Evolutionary conservation across 2,797 vertebrate genomes (phyloP), one percentile per base, ranked within the genome.

Genomic region (Schizopygopsis pylzovi): DNA sequence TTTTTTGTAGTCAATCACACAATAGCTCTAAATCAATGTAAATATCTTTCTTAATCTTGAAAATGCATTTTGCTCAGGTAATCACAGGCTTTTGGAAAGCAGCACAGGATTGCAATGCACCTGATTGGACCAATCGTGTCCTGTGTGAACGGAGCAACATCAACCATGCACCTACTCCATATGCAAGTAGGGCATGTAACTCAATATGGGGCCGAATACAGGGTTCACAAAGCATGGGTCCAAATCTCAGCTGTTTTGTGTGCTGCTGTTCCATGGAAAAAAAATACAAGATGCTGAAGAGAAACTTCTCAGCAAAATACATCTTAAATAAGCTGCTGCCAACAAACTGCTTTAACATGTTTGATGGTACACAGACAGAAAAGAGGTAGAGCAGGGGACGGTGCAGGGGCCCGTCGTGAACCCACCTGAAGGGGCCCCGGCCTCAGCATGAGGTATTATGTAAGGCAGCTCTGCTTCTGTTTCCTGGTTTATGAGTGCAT

Each of bases 391-490:
- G 25, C 61, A 65, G 25, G 15, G 15, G 25, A 6, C 28, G 1
- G 49, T 15, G 9, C 20, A 1, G 45, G 0, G 52, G 12, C 47
- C 83, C 0, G 79, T 93, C 3, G 0, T 15, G 83, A 90, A 78
- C 87, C 93, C 92, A 94, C 87, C 89, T 47, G 22, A 73, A 0
- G 18, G 89, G 90, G 91, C 92, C 93, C 94, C 85, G 6, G 85
- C 90, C 91, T 89, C 92, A 93, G 90, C 90, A 78, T 93, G 89
- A 90, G 87, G 82, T 89, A 90, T 95, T 95, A 95, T 94, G 93
- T 93, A 95, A 95, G 92, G 52, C 49, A 91, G 88, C 90, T 90
- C 92, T 86, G 92, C 90, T 90, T 88, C 91, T 91, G 91, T 92
- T 86, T 91, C 92, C 92, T 93, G 87, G 90, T 92, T 89, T 90